phyloP scores from a whole-genome alignment of 1,140 invertebrate genomes.

The Papilio glaucus region DNA sequence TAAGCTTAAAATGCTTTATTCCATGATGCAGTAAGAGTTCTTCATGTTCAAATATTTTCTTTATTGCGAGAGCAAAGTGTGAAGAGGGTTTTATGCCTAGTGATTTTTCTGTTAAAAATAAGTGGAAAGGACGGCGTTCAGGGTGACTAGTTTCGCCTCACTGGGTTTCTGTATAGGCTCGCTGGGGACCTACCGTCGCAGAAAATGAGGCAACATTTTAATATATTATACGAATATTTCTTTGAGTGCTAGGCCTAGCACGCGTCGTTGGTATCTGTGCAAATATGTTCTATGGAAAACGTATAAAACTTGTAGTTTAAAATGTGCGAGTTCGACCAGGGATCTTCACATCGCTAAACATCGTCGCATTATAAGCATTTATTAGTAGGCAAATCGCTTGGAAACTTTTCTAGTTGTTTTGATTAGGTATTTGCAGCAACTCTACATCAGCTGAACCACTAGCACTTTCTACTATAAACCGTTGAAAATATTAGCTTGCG shows the following conservation, averaged over 20 bases:
- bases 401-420: no score
- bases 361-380: no score
- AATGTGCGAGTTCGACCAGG: not conserved
- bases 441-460: no score
- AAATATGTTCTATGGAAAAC: not conserved
- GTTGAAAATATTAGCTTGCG: no score
- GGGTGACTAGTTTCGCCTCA: conserved; percentile 53
- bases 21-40: conserved; percentile 18
- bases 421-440: no score
- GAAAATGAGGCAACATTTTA: conserved; percentile 22
- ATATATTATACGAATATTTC: not conserved
- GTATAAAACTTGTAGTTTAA: not conserved
- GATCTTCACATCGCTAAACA: no score
- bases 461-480: no score
- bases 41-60: conserved; percentile 24
- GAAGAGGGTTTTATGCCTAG: conserved; percentile 59
- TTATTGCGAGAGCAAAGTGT: conserved; percentile 52
- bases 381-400: no score
- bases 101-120: conserved; percentile 68
- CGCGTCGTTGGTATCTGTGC: not conserved
- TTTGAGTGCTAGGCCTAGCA: not conserved
- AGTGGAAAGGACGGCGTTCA: conserved; percentile 60
- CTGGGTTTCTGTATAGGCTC: conserved; percentile 48
- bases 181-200: conserved; percentile 45
- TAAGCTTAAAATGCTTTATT: conserved; percentile 18